Conservation (phyloP, 2,888 invertebrate genomes). For the Onthophagus sagittarius region DNA sequence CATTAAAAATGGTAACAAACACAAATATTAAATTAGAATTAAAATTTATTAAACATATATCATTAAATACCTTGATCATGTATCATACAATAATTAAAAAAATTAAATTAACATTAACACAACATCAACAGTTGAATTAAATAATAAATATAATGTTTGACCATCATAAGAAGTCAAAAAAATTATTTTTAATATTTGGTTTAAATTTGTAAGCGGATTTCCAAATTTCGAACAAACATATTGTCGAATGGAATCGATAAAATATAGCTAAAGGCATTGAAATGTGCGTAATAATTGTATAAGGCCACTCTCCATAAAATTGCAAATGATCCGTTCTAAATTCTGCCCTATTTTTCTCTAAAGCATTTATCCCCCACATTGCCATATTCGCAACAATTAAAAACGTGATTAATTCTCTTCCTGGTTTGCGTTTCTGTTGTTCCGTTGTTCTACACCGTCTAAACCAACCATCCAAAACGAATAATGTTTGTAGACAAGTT, state of each 20-base stretch:
- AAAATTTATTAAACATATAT: no score
- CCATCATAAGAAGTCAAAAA: background rate
- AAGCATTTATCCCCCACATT: slow-evolving; percentile 81
- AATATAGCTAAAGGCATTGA: slow-evolving; percentile 87
- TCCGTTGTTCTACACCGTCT: slow-evolving; percentile 68
- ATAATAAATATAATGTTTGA: background rate
- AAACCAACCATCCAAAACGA: slow-evolving; percentile 73
- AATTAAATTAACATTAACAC: no score
- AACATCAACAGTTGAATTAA: no score
- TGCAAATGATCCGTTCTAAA: slow-evolving; percentile 76
- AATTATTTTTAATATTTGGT: slow-evolving; percentile 24
- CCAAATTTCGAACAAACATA: slow-evolving; percentile 91
- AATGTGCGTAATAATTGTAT: slow-evolving; percentile 87
- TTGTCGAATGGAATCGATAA: slow-evolving; percentile 87
- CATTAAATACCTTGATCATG: no score
- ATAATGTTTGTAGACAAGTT: slow-evolving; percentile 75
- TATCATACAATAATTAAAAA: no score
- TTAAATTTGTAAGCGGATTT: slow-evolving; percentile 81
- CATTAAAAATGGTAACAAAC: no score
- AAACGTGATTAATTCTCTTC: slow-evolving; percentile 82
- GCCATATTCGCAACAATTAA: slow-evolving; percentile 76
- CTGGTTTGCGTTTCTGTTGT: slow-evolving; percentile 72
- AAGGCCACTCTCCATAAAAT: slow-evolving; percentile 85
- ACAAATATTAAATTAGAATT: no score
- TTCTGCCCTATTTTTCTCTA: slow-evolving; percentile 79